Conservation (phyloP, 1,140 invertebrate genomes). For the Apocrypta bakeri region DNA sequence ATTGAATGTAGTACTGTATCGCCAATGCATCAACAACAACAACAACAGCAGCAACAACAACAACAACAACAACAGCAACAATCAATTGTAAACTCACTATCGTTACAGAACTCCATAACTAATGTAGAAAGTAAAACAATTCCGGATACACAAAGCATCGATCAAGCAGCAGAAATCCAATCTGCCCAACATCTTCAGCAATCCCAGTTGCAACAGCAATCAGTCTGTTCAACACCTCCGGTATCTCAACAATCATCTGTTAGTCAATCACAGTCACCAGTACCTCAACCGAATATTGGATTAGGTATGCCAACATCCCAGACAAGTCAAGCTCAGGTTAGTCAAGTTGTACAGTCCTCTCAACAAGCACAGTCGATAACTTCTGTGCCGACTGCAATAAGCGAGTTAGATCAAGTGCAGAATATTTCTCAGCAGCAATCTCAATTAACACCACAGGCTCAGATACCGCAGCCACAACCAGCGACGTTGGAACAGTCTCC, state of each 20-base stretch:
- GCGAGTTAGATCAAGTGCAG: slow-evolving; percentile 54
- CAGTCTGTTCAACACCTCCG: slow-evolving; percentile 51
- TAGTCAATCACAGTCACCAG: slow-evolving; percentile 51
- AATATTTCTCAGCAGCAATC: slow-evolving; percentile 57
- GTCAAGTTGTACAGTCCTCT: slow-evolving; percentile 38
- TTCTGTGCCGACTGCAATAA: slow-evolving; percentile 43
- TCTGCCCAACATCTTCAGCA: slow-evolving; percentile 27
- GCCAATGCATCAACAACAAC: slow-evolving; percentile 59
- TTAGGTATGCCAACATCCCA: slow-evolving; percentile 52
- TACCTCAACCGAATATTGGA: slow-evolving; percentile 52
- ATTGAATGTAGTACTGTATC: slow-evolving; percentile 63
- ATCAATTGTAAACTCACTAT: slow-evolving; percentile 47
- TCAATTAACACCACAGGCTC: slow-evolving; percentile 26
- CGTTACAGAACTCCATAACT: slow-evolving; percentile 57
- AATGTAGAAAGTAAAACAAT: slow-evolving; percentile 61
- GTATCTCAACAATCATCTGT: slow-evolving; percentile 47
- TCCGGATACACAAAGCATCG: slow-evolving; percentile 62
- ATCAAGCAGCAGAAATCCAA: slow-evolving; percentile 62
- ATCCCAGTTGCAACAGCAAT: slow-evolving; percentile 24
- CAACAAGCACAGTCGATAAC: slow-evolving; percentile 51
- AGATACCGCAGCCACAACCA: slow-evolving; percentile 45
- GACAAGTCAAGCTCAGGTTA: slow-evolving; percentile 44
- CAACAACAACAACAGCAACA: slow-evolving; percentile 50
- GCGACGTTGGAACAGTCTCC: slow-evolving; percentile 56
- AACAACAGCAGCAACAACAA: slow-evolving; percentile 51